Evolutionary conservation across 2,888 invertebrate genomes (phyloP).

Genomic region (Drosophila kokeensis): DNA sequence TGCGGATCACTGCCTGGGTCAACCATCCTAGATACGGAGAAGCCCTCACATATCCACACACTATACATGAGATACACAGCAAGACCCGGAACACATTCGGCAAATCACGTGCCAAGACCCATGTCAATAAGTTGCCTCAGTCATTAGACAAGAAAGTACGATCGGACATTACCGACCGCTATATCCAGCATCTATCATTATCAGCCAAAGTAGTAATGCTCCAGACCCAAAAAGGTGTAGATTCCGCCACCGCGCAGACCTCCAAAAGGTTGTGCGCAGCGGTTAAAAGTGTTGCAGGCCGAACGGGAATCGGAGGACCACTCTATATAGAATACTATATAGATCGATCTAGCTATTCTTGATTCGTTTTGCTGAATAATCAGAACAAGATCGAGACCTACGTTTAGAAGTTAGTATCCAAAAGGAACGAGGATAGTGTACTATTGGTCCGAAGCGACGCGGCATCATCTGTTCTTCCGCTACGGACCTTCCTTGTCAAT

Average conservation of each 20-base stretch:
- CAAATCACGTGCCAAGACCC: no score
- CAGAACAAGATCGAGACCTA: not conserved
- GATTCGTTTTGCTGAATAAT: not conserved
- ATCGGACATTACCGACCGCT: no score
- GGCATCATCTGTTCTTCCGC: not conserved
- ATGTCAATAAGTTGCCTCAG: no score
- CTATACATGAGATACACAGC: no score
- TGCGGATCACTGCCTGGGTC: not conserved
- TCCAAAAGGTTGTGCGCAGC: not conserved
- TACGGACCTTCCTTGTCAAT: not conserved
- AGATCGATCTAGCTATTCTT: not conserved
- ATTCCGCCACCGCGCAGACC: not conserved
- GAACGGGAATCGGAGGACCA: not conserved
- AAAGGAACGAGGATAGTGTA: no score
- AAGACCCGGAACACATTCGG: no score
- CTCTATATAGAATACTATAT: not conserved
- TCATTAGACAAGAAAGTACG: no score
- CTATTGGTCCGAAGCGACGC: no score
- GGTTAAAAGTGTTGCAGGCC: not conserved
- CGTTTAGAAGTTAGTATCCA: not conserved
- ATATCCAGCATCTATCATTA: no score
- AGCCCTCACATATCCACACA: no score
- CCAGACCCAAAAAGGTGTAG: not conserved
- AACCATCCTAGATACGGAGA: not conserved
- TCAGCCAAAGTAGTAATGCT: no score